A percentile compares a stretch with the other conserved stretches of the same genome.
These are phyloP conservation scores for Drosophila trichaetosa DNA, from an alignment of 2,888 invertebrate species.

Conservation along the genomic window DNA sequence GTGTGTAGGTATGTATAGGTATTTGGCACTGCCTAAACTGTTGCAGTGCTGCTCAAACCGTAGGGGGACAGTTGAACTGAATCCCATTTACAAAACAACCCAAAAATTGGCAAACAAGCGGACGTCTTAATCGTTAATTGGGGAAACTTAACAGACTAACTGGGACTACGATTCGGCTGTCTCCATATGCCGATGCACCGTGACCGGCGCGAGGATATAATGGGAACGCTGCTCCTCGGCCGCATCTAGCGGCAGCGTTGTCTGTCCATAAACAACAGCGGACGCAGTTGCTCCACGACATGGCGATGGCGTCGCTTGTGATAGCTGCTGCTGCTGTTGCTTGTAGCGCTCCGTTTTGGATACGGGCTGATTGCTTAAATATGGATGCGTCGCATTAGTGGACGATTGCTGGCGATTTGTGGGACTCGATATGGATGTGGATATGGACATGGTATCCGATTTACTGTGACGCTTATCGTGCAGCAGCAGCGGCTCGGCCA, in stretches of 20 bases:
- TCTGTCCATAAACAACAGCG: conserved; percentile 75
- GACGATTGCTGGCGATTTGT: conserved; percentile 78
- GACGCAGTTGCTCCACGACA: conserved; percentile 44
- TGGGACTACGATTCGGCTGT: conserved; percentile 86
- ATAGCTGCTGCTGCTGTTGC: conserved; percentile 52
- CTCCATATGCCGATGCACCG: conserved; percentile 95
- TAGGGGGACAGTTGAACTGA: conserved; percentile 65
- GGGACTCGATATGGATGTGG: conserved; percentile 86
- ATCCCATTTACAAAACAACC: conserved; percentile 47
- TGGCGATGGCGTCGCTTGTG: conserved; percentile 63
- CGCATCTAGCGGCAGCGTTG: conserved; percentile 73
- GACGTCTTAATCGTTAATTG: conserved; percentile 42
- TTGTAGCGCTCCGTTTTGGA: conserved; percentile 83
- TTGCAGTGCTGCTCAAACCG: conserved; percentile 22
- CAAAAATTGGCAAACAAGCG: conserved; percentile 78
- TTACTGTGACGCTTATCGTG: conserved; percentile 86
- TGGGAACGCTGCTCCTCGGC: conserved; percentile 83
- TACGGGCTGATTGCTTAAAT: conserved; percentile 81
- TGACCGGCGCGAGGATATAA: conserved; percentile 93
- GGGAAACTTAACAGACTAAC: conserved; percentile 54
- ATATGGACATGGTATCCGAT: conserved; percentile 87
- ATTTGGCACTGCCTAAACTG: conserved; percentile 16
- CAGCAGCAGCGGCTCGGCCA: conserved; percentile 88
- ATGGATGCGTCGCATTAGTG: conserved; percentile 55
- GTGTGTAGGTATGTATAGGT: conserved; percentile 12